Evolutionary conservation across 1,140 invertebrate species (phyloP), one percentile per base, ranked within the genome.

Genomic region (Ceratina calcarata): DNA sequence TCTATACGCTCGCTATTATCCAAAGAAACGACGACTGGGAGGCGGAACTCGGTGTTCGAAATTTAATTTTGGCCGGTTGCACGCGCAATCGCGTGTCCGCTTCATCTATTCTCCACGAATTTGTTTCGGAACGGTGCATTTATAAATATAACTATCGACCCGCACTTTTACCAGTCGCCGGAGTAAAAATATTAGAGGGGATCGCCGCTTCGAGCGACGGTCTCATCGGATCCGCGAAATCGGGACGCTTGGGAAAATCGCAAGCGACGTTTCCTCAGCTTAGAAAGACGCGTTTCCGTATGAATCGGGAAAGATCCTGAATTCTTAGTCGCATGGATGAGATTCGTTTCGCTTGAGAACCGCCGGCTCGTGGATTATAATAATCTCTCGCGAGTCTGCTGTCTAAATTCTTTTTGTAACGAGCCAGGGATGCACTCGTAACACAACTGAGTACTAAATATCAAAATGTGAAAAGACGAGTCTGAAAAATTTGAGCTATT

Each of bases 91-190:
- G 32, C n/a, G 15, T 51, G 49, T 64, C 60, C 53, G 49, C 18
- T 37, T 71, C 49, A 8, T 78, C 20, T 37, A 45, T 72, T 16
- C 62, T 64, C n/a, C 67, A 45, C 10, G 24, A 55, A 53, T 62
- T 53, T 53, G 20, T 53, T n/a, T 37, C 66, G n/a, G 37, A 51
- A 51, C 55, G 55, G 13, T 20, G 22, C 55, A n/a, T 60, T 60
- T 77, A 77, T 69, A 77, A 77, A 69, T 77, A 69, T 20, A 51
- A 24, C 55, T 32, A 69, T 77, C 57, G 74, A 77, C 27, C 37
- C 13, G 37, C 64, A 20, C 22, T 76, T 68, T 58, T 76, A 68
- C 18, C 22, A 24, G 7, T 60, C 65, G 22, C 3, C 13, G 65
- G 1, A 2, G 24, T 53, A 70, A 70, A 70, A 70, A 37, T 77